Conservation (phyloP, 2,888 invertebrate genomes). For the Sarcophaga rosellei region DNA sequence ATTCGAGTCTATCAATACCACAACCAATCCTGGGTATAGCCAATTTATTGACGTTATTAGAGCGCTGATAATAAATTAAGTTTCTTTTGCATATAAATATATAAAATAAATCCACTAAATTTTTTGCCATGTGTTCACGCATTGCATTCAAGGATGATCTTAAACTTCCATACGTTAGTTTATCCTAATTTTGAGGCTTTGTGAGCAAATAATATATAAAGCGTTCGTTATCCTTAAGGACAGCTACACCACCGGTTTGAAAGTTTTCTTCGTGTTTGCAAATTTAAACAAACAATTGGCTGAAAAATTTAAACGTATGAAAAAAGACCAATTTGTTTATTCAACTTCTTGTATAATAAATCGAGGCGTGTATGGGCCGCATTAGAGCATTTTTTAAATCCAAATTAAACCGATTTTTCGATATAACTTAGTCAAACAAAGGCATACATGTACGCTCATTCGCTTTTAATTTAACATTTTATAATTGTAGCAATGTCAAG, state of each 20-base stretch:
- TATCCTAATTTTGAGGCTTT: constrained; percentile 82
- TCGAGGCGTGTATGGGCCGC: too few species aligned
- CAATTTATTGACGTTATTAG: constrained; percentile 82
- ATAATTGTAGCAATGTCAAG: too few species aligned
- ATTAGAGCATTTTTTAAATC: too few species aligned
- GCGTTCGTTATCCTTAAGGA: constrained; percentile 80
- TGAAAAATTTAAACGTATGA: too few species aligned
- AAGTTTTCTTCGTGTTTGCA: too few species aligned
- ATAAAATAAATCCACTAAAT: neutral
- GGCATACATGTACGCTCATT: too few species aligned
- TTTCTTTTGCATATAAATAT: neutral
- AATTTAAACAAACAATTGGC: too few species aligned
- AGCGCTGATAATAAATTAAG: constrained; percentile 67
- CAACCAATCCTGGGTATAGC: constrained; percentile 86
- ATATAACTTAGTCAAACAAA: too few species aligned
- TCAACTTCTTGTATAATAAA: too few species aligned
- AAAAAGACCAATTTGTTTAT: too few species aligned
- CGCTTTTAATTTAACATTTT: too few species aligned
- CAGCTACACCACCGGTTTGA: constrained; percentile 81
- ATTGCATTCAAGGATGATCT: constrained; percentile 81
- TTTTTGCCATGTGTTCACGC: constrained; percentile 78
- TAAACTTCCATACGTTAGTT: constrained; percentile 82
- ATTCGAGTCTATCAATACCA: constrained; percentile 85
- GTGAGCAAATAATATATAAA: constrained; percentile 85
- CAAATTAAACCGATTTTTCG: too few species aligned